Conservation (phyloP, 2,888 invertebrate species). For the Drosophila dives region DNA sequence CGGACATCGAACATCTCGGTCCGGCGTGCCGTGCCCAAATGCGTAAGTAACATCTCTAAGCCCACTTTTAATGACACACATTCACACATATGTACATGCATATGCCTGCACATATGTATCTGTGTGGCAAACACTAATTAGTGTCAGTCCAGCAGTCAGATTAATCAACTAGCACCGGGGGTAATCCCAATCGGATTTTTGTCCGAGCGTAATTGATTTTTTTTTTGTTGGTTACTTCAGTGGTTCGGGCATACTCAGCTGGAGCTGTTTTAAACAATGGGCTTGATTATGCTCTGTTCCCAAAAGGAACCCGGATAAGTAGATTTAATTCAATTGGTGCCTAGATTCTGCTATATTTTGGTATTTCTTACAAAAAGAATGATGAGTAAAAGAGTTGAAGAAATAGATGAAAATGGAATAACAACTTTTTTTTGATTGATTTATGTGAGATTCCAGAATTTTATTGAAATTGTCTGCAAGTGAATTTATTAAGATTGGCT, state of each 20-base stretch:
- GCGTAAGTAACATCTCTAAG: slow-evolving; percentile 86
- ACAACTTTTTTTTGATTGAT: neutral
- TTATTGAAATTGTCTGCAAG: neutral
- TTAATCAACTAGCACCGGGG: slow-evolving; percentile 29
- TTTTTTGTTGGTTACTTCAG: neutral
- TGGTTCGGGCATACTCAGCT: neutral
- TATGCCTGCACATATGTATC: neutral
- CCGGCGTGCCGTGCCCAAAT: slow-evolving; percentile 91
- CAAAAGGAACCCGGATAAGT: no score
- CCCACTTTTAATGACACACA: slow-evolving; percentile 26
- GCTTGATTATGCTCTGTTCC: neutral
- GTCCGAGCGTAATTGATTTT: slow-evolving; percentile 41
- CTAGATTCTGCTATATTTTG: neutral
- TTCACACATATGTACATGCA: neutral
- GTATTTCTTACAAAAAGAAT: neutral
- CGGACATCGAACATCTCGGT: slow-evolving; percentile 90
- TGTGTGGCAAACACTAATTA: slow-evolving; percentile 59
- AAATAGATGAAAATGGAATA: neutral
- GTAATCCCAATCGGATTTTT: slow-evolving; percentile 39
- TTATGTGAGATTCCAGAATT: neutral
- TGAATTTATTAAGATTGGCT: neutral
- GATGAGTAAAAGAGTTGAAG: neutral
- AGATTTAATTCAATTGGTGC: neutral
- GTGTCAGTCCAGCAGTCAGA: slow-evolving; percentile 46
- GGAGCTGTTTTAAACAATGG: slow-evolving; percentile 1